Evolutionary conservation across 1,140 invertebrate species (phyloP), one percentile per base, ranked within the genome.

Genomic region (Procambarus virginalis): DNA sequence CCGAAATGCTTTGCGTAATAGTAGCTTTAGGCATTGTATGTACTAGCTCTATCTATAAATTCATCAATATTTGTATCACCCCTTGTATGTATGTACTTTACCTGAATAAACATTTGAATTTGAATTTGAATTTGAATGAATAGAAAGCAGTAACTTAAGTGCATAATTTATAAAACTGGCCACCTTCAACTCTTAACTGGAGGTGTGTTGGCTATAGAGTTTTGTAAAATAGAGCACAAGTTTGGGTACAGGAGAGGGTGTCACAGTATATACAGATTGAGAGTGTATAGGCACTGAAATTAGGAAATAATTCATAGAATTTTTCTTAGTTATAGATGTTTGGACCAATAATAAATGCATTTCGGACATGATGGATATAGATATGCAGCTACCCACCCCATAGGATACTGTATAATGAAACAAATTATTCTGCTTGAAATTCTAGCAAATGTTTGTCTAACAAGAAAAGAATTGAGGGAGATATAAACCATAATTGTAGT

Each of bases 231-330:
- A 22, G 34, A 45, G 17, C 17, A 49, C 17, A 58, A 76, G 49
- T 34, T 70, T 14, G 14, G 83, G 55, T 17, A 22, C 8, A 12
- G n/a, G n/a, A n/a, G n/a, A n/a, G 14, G 83, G 34, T 68, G 73
- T 49, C 22, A 84, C 68, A 75, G 70, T 85, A 85, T 73, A 85
- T 85, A 76, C 75, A 85, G 34, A 34, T 20, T 76, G 73, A 76
- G 55, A 79, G 34, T 79, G 64, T 76, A 86, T 79, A 86, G 84
- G 84, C 84, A 86, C 84, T 86, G 76, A 86, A 86, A 86, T 79
- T 79, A 79, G 75, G 84, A 86, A 79, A 79, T 86, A 79, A 79
- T 86, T 77, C 84, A 86, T 34, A 78, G 77, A 14, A 64, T 14
- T 48, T 83, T 58, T 70, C 20, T 45, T 10, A 73, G n/a, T 73